These are phyloP conservation scores for Pseudochirops cupreus DNA, from an alignment of 2,797 vertebrate species.

Conservation along the genomic window DNA sequence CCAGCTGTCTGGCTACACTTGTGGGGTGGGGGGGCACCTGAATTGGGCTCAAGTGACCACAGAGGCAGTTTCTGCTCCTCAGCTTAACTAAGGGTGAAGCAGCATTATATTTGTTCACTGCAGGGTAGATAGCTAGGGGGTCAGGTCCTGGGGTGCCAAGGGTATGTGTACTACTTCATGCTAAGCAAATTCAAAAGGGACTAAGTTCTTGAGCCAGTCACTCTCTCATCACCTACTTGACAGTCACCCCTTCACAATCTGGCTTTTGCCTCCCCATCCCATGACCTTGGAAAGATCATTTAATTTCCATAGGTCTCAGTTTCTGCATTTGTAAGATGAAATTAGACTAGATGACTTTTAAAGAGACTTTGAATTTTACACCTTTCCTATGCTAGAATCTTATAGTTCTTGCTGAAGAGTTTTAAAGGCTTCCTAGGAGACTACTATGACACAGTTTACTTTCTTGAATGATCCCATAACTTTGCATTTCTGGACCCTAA, in stretches of 20 bases:
- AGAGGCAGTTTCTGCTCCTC: background rate
- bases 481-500: background rate
- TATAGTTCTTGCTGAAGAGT: background rate
- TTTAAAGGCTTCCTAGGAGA: background rate
- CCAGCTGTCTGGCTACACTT: background rate
- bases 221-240: background rate
- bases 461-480: background rate
- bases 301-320: background rate
- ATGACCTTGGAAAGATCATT: background rate
- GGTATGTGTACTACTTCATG: background rate
- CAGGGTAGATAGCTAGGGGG: background rate
- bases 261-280: background rate
- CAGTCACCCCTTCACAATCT: background rate
- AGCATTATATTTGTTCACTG: background rate
- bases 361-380: background rate
- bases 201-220: background rate
- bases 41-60: background rate
- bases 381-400: background rate
- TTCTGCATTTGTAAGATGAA: background rate
- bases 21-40: rapidly evolving
- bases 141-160: background rate
- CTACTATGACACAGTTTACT: background rate
- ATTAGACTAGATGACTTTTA: background rate
- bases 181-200: background rate
- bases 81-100: background rate